A percentile compares a stretch with the other conserved stretches of the same genome.
Evolutionary conservation across 1,140 invertebrate species (phyloP).

Genomic region (Platorchestia sp.): DNA sequence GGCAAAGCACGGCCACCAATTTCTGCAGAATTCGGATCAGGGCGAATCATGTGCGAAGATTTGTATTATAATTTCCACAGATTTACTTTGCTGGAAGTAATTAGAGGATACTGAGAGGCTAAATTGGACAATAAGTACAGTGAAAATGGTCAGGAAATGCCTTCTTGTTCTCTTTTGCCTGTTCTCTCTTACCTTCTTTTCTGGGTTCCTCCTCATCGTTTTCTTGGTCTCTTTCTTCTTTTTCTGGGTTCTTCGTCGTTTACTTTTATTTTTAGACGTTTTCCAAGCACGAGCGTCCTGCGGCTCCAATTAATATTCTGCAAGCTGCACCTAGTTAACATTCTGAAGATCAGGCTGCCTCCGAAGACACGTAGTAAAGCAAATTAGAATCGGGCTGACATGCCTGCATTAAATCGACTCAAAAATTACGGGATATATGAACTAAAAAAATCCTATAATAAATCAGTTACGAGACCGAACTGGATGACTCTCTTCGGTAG

Average conservation of each 20-base stretch:
- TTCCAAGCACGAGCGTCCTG: no score
- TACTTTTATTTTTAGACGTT: no score
- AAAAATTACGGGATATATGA: not conserved
- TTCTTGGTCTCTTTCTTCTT: no score
- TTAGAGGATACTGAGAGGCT: not conserved
- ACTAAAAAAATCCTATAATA: no score
- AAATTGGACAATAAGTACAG: not conserved
- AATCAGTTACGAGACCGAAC: no score
- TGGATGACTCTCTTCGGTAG: no score
- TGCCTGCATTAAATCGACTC: not conserved
- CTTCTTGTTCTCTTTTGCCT: no score
- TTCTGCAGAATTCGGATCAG: not conserved
- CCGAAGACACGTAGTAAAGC: not conserved
- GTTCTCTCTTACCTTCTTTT: no score
- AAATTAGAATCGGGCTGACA: not conserved
- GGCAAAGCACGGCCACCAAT: not conserved
- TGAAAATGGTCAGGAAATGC: not conserved
- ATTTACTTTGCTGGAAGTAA: not conserved
- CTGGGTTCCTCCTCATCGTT: no score
- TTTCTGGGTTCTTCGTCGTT: no score
- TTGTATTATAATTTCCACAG: not conserved
- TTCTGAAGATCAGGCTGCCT: not conserved
- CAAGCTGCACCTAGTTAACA: not conserved
- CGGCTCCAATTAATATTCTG: not conserved
- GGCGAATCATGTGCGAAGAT: not conserved